Base-by-base conservation (phyloP, 2,888 invertebrate species). In the Pachymerium ferrugineum region DNA sequence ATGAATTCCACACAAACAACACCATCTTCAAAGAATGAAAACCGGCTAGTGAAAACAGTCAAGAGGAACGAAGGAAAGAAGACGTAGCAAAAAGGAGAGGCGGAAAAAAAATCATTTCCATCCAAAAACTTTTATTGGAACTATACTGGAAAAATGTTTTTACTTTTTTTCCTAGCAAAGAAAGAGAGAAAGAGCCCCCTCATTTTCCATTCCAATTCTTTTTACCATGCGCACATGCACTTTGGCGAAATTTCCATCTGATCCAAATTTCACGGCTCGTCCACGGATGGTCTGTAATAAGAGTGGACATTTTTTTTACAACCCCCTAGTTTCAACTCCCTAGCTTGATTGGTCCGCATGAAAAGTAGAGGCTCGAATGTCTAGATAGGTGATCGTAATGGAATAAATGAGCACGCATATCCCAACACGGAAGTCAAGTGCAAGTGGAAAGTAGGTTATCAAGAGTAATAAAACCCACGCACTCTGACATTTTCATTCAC, bases 371-470 rank as follows among this genome's bases (percentile, higher is more conserved):
- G 6, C 62, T 14, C 62, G 62, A 62, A 62, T 12, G 62, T 62
- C 62, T 28, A 62, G 62, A 62, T 62, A 25, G 62, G 62, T 62
- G 62, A 62, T 62, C 62, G 62, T 28, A 62, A 62, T 62, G 62
- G 62, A 62, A 62, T 62, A 62, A 62, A 62, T 28, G 62, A 62
- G 62, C 62, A 62, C 62, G 62, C 62, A 62, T 62, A 62, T 25
- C 25, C 62, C 62, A 62, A 62, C 62, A 62, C 62, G 62, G 62
- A 62, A 62, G 62, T 62, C 62, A 62, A 62, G 62, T 62, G 62
- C 62, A 62, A 62, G 62, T 28, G 62, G 12, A 62, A 62, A 62
- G 25, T 62, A 28, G 62, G 62, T 62, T 62, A 62, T 62, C 62
- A 62, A 62, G 62, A 62, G 62, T 62, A 62, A 62, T 62, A 62